Base-by-base conservation (phyloP, 2,888 invertebrate genomes). In the Helleia helle region DNA sequence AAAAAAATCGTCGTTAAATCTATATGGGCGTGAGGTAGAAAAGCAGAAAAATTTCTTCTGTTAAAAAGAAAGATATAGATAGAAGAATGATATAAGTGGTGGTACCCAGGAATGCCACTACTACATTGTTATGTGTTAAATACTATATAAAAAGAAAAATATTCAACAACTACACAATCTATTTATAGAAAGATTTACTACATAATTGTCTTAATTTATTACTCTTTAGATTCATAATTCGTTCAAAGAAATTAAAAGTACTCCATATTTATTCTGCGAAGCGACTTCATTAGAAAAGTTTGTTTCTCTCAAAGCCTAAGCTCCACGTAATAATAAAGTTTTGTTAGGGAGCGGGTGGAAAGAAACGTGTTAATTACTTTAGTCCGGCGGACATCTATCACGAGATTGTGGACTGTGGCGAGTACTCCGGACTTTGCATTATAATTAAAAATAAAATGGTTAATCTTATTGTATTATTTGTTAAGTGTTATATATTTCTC, bases 201-300 rank as follows among this genome's bases (percentile, higher is more conserved):
- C n/a, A n/a, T n/a, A n/a, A n/a, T 61, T 74, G 73, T 34, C 12
- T 11, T 34, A 34, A 34, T 34, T 18, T 34, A 34, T 34, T 34
- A 34, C 8, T 29, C 48, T 55, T 57, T 57, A 55, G 51, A 55
- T 57, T 58, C 54, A 41, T 51, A 51, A 51, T 54, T 57, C 54
- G 47, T 52, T 69, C 70, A 68, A 76, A 76, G 70, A 74, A 79
- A 79, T 76, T 76, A 76, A 76, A 66, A 70, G 68, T 62, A 62
- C 59, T 58, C 66, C 70, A 71, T 72, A 75, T 74, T 72, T 80
- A 80, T 76, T 80, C 75, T 61, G 61, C 59, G 60, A 56, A 65
- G 68, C 69, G 73, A 75, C 81, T 84, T 83, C 81, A 83, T 83
- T 81, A 84, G 72, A 76, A 81, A 84, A 81, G 73, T 83, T 83